Evolutionary conservation across 2,888 invertebrate genomes (phyloP).

Genomic region (Acanthosoma haemorrhoidale): DNA sequence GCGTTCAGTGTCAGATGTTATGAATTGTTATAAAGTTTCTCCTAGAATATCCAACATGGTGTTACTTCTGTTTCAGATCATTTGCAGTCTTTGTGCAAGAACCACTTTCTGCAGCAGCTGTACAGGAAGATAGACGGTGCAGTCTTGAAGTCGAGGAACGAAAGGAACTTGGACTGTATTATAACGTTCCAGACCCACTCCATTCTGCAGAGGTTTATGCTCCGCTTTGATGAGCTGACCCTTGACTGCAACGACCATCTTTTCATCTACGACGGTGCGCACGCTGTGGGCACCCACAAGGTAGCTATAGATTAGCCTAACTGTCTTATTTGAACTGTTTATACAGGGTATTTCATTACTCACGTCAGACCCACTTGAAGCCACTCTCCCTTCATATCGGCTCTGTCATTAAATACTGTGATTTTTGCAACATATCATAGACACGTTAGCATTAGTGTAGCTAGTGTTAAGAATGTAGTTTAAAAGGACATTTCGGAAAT

Average conservation of each 20-base stretch:
- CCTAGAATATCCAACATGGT: too few relatives aligned
- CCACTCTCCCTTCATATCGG: too few relatives aligned
- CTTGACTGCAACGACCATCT: conserved; percentile 92
- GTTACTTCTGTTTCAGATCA: conserved; percentile 69
- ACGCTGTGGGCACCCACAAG: conserved; percentile 81
- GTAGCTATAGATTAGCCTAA: conserved; percentile 48
- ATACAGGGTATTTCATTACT: too few relatives aligned
- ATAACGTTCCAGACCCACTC: conserved; percentile 93
- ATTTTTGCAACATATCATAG: too few relatives aligned
- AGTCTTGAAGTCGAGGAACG: conserved; percentile 82
- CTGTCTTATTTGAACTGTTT: too few relatives aligned
- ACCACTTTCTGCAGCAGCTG: conserved; percentile 79
- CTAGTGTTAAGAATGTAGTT: too few relatives aligned
- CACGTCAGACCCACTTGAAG: too few relatives aligned
- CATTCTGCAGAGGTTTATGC: conserved; percentile 88
- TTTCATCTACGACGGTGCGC: conserved; percentile 87
- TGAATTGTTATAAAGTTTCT: too few relatives aligned
- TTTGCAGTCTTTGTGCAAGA: conserved; percentile 84
- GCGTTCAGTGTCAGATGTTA: too few relatives aligned
- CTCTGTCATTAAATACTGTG: too few relatives aligned
- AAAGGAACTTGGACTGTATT: conserved; percentile 83
- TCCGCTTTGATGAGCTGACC: conserved; percentile 84
- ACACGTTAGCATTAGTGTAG: too few relatives aligned
- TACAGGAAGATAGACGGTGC: conserved; percentile 89
- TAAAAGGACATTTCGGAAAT: too few relatives aligned